Percentiles rank a stretch among this genome's conserved stretches.
phyloP scores from a whole-genome alignment of 2,888 invertebrate genomes.

The Nemotelus nigrinus region DNA sequence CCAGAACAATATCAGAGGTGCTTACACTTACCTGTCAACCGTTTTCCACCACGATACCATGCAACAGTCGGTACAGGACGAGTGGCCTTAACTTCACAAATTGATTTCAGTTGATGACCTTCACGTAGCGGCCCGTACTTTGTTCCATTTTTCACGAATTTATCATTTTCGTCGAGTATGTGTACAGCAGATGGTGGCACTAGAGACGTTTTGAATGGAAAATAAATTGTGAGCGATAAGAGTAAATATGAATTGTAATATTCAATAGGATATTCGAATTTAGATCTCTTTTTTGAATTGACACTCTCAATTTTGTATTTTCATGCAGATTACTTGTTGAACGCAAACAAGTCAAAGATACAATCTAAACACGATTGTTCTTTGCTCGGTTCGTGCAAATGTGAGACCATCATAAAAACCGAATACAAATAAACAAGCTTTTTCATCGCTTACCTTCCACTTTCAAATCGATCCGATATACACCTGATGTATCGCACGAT shows the following conservation, averaged over 20 bases:
- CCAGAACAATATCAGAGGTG: too few relatives aligned
- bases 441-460: conserved; percentile 73
- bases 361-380: conserved; percentile 17
- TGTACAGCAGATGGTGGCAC: conserved; percentile 83
- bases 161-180: conserved; percentile 74
- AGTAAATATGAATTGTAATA: conserved; percentile 51
- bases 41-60: conserved; percentile 83
- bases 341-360: conserved; percentile 5
- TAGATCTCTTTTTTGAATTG: background rate
- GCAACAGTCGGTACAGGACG: conserved; percentile 85
- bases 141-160: conserved; percentile 69
- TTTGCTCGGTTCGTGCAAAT: too few relatives aligned
- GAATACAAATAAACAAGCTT: too few relatives aligned
- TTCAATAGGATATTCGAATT: background rate
- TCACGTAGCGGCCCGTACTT: conserved; percentile 64
- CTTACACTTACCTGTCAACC: conserved; percentile 68
- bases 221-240: too few relatives aligned
- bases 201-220: conserved; percentile 64
- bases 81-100: conserved; percentile 74
- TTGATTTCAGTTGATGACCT: conserved; percentile 61
- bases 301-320: background rate
- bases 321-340: background rate
- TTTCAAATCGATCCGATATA: conserved; percentile 78
- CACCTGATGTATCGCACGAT: conserved; percentile 74
- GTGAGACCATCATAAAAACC: too few relatives aligned